Percentiles rank a stretch among this genome's conserved stretches.
Evolutionary conservation across 2,888 invertebrate species (phyloP).

Genomic region (Agriotes lineatus): DNA sequence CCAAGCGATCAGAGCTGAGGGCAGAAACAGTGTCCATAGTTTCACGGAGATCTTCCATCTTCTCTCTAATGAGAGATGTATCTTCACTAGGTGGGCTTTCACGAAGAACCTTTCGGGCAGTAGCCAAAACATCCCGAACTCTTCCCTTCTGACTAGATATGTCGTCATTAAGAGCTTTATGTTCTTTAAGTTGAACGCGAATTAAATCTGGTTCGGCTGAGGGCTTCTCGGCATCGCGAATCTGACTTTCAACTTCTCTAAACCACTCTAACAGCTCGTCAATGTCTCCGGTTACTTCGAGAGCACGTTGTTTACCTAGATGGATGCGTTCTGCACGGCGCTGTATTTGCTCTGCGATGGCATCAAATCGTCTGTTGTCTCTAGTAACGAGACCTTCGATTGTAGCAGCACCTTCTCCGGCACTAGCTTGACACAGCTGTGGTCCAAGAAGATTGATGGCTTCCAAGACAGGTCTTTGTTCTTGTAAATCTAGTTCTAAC

Average conservation of each 20-base stretch:
- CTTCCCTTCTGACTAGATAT: conserved; percentile 93
- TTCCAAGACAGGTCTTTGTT: conserved; percentile 90
- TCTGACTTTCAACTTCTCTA: conserved; percentile 87
- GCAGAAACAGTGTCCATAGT: conserved; percentile 91
- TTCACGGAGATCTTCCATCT: conserved; percentile 92
- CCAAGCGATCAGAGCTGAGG: conserved; percentile 89
- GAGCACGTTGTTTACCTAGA: conserved; percentile 88
- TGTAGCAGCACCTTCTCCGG: conserved; percentile 94
- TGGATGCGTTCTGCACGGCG: conserved; percentile 93
- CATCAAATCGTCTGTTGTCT: conserved; percentile 94
- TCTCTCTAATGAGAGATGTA: conserved; percentile 87
- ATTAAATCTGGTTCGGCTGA: conserved; percentile 88
- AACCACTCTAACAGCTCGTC: conserved; percentile 98
- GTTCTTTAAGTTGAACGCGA: conserved; percentile 91
- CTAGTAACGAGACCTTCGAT: conserved; percentile 93
- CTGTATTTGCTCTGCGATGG: conserved; percentile 97
- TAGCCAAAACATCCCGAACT: conserved; percentile 90
- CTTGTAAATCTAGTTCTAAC: conserved; percentile 87
- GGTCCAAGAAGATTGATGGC: conserved; percentile 91
- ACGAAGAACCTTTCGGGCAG: conserved; percentile 80
- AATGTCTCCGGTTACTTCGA: conserved; percentile 93
- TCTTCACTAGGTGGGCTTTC: conserved; percentile 90
- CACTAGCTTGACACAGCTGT: conserved; percentile 91
- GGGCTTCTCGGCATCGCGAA: conserved; percentile 89
- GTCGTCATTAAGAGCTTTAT: conserved; percentile 92